Percentiles rank a stretch among this genome's conserved stretches.
Evolutionary conservation across 2,113 vertebrate species (phyloP).

Genomic region (Circaetus gallicus): DNA sequence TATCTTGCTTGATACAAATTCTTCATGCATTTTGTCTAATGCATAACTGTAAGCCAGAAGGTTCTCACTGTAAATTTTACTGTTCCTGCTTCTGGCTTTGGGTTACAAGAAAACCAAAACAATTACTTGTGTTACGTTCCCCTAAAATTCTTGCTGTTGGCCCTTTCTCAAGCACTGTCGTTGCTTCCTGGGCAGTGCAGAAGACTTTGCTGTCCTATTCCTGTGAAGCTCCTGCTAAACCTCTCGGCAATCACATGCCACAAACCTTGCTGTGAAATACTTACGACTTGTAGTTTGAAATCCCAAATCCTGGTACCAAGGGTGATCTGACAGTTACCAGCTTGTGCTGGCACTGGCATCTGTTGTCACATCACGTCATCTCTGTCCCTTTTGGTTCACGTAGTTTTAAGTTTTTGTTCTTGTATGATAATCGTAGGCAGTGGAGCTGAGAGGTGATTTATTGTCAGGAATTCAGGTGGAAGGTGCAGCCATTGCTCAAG

Average conservation of each 20-base stretch:
- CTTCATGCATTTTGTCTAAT: neutral
- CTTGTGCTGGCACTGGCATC: neutral
- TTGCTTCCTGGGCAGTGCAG: neutral
- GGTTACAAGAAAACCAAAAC: neutral
- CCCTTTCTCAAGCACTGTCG: rapidly evolving
- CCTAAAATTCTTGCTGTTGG: neutral
- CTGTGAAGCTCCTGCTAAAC: neutral
- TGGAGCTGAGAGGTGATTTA: neutral
- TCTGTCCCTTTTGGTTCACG: neutral
- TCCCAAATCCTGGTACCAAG: neutral
- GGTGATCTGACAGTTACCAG: neutral
- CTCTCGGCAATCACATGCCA: rapidly evolving
- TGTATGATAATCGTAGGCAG: rapidly evolving
- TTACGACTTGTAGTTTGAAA: rapidly evolving
- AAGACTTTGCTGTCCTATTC: neutral
- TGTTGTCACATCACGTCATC: neutral
- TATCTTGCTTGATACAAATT: neutral
- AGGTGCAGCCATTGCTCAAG: neutral
- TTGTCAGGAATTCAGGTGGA: neutral
- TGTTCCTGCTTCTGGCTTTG: neutral
- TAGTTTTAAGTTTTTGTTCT: neutral
- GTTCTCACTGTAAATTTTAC: neutral
- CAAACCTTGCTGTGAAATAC: neutral
- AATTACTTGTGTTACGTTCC: neutral
- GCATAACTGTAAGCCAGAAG: neutral